Percentiles rank a stretch among this genome's conserved stretches.
These are phyloP conservation scores for Diarsia mendica DNA, from an alignment of 2,888 invertebrate species.

Conservation along the genomic window DNA sequence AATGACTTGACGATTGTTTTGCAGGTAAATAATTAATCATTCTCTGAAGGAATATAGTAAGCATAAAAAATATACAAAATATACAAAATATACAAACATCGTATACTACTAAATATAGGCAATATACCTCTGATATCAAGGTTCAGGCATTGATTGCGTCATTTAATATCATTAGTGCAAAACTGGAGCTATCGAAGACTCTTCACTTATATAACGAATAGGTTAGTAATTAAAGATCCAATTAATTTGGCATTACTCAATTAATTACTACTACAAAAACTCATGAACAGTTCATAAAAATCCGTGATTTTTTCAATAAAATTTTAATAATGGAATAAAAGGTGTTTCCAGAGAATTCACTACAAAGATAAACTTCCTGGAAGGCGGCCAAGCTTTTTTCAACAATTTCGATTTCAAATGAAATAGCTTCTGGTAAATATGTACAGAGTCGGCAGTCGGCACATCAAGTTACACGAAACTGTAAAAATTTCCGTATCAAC, in stretches of 20 bases:
- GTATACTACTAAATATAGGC: neutral
- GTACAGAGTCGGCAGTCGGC: too few species aligned
- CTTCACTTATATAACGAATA: constrained; percentile 4
- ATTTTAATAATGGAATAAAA: neutral
- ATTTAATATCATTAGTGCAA: neutral
- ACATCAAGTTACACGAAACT: too few species aligned
- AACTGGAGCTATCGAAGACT: neutral
- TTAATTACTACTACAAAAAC: neutral
- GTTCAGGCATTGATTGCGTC: neutral
- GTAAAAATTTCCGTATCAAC: too few species aligned
- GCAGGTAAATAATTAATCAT: too few species aligned
- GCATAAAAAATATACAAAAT: neutral
- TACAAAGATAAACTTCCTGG: neutral
- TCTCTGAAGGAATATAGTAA: neutral
- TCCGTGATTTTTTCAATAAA: too few species aligned
- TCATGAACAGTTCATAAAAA: neutral
- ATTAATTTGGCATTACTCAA: constrained; percentile 1
- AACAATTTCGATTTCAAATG: constrained; percentile 17
- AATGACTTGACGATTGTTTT: too few species aligned
- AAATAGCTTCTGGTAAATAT: neutral
- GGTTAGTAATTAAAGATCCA: constrained; percentile 10
- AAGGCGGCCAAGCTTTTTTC: constrained; percentile 23
- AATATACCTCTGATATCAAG: neutral
- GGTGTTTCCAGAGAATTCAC: neutral
- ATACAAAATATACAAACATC: neutral